Conservation (phyloP, 37 sponge, comb jelly and placozoan species). For the Cladorhizidae sp. region DNA sequence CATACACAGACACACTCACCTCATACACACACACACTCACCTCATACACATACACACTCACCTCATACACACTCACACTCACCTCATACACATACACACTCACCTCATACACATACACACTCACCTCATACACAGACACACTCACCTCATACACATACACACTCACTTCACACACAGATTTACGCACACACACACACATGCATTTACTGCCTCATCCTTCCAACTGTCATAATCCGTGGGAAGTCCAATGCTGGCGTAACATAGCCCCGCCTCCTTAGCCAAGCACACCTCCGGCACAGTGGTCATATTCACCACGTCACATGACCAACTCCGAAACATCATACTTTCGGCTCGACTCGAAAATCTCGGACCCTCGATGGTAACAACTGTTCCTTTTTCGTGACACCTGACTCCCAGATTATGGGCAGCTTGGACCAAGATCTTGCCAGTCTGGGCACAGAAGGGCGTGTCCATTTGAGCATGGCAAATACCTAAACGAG, state of each 20-base stretch:
- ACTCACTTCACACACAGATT: too few relatives aligned
- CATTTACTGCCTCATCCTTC: slow-evolving; percentile 66
- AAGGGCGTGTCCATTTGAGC: slow-evolving; percentile 92
- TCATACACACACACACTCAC: too few relatives aligned
- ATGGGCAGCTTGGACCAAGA: slow-evolving; percentile 50
- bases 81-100: too few relatives aligned
- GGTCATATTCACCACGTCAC: slow-evolving; percentile 93
- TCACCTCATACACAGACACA: too few relatives aligned
- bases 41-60: too few relatives aligned
- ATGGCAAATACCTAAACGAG: slow-evolving; percentile 79
- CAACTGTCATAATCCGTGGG: slow-evolving; percentile 98
- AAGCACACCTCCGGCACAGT: slow-evolving; percentile 95
- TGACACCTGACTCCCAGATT: slow-evolving; percentile 52
- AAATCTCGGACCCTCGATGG: slow-evolving; percentile 97
- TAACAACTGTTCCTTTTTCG: slow-evolving; percentile 73
- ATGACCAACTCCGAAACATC: slow-evolving; percentile 84
- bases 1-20: too few relatives aligned
- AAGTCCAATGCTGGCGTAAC: slow-evolving; percentile 90
- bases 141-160: too few relatives aligned
- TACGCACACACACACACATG: not conserved
- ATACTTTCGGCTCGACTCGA: slow-evolving; percentile 90
- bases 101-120: too few relatives aligned
- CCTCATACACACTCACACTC: too few relatives aligned
- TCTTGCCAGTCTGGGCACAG: slow-evolving; percentile 50
- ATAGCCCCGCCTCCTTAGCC: slow-evolving; percentile 88